These are phyloP conservation scores for Buphagus erythrorhynchus DNA, from an alignment of 2,797 vertebrate genomes.

Conservation along the genomic window DNA sequence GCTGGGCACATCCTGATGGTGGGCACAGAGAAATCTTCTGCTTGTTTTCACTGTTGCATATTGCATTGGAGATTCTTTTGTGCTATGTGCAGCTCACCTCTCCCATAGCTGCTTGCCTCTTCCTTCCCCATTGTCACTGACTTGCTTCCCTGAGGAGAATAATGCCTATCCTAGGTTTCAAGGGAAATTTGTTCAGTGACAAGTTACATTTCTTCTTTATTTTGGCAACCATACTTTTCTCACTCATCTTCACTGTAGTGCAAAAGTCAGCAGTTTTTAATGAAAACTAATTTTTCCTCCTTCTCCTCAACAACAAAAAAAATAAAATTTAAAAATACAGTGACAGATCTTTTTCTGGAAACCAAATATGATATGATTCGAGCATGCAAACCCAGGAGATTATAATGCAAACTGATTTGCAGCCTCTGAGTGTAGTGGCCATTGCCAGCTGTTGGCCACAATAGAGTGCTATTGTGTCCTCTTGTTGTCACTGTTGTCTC, in stretches of 20 bases:
- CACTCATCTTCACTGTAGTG: not conserved
- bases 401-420: not conserved
- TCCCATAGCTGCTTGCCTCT: not conserved
- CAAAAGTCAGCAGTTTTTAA: not conserved
- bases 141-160: not conserved
- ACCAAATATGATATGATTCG: rapidly evolving
- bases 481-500: not conserved
- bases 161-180: not conserved
- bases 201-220: not conserved
- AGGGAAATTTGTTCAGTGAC: not conserved
- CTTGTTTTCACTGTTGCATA: not conserved
- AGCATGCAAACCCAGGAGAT: not conserved
- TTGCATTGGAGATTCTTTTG: not conserved
- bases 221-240: not conserved
- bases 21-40: not conserved
- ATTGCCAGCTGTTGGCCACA: not conserved
- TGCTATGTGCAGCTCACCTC: not conserved
- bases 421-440: not conserved
- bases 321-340: not conserved
- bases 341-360: not conserved
- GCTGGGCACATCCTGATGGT: not conserved
- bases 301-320: not conserved
- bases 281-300: not conserved
- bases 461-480: not conserved
- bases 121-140: not conserved